A percentile compares a stretch with the other conserved stretches of the same genome.
Conservation (phyloP, 2,888 invertebrate genomes). For the Yponomeuta sedellus region DNA sequence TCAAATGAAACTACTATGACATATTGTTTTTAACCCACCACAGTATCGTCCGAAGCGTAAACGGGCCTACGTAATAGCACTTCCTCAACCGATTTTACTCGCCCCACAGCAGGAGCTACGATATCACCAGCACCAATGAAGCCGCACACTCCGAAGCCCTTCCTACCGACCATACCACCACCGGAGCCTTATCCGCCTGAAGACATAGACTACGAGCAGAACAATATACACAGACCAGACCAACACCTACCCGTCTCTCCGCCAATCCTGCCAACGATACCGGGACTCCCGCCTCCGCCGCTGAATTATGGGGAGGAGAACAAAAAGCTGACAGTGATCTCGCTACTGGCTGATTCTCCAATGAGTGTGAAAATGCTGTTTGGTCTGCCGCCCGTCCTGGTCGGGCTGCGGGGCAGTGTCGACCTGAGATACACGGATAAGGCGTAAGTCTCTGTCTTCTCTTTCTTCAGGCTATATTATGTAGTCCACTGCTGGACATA, state of each 20-base stretch:
- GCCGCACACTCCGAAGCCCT: constrained; percentile 35
- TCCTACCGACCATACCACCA: constrained; percentile 68
- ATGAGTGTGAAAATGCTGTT: constrained; percentile 88
- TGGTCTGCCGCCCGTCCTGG: constrained; percentile 87
- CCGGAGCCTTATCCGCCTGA: constrained; percentile 57
- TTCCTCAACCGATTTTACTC: background rate
- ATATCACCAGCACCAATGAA: constrained; percentile 27
- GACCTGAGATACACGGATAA: constrained; percentile 90
- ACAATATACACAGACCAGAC: constrained; percentile 47
- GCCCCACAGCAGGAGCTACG: constrained; percentile 17
- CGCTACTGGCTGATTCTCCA: constrained; percentile 85
- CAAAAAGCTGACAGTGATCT: constrained; percentile 71
- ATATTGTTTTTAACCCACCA: background rate
- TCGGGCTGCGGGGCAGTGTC: constrained; percentile 90
- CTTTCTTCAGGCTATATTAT: too few relatives aligned
- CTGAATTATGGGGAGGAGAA: constrained; percentile 47
- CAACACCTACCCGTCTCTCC: constrained; percentile 33
- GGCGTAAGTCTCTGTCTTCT: constrained; percentile 69
- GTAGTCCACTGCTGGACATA: too few relatives aligned
- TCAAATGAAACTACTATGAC: background rate
- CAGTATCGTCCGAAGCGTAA: background rate
- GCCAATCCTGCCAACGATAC: background rate
- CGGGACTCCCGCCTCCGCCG: constrained; percentile 16
- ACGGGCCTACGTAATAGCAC: background rate
- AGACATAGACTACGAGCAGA: constrained; percentile 52